A percentile compares a stretch with the other conserved stretches of the same genome.
Evolutionary conservation across 1,140 invertebrate species (phyloP).

Genomic region (Macrosteles quadrilineatus): DNA sequence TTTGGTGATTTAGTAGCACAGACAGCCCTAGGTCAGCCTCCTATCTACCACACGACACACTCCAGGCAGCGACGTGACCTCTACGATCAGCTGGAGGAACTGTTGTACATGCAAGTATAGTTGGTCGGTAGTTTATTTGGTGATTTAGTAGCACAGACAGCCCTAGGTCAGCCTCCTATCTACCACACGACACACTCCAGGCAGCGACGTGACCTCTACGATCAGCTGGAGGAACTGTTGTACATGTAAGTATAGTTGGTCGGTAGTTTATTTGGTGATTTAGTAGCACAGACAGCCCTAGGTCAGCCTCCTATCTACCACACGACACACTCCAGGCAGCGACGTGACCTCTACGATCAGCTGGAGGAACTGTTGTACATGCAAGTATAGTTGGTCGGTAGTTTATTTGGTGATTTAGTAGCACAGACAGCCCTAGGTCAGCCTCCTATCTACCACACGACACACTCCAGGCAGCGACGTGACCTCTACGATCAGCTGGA

Average conservation of each 20-base stretch:
- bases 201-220: constrained; percentile 9
- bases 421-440: too few relatives aligned
- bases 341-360: constrained; percentile 5
- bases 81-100: constrained; percentile 2
- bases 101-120: constrained; percentile 14
- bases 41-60: background rate
- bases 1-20: background rate
- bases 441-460: background rate
- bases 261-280: background rate
- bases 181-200: background rate
- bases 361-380: constrained; percentile 13
- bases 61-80: constrained; percentile 2
- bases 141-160: background rate
- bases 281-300: background rate
- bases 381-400: background rate
- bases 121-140: background rate
- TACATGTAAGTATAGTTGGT: constrained; percentile 4
- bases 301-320: constrained; percentile 4
- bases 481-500: constrained; percentile 1
- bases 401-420: background rate
- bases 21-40: constrained; percentile 8
- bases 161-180: constrained; percentile 9
- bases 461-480: background rate
- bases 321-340: background rate
- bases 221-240: constrained; percentile 5